These are phyloP conservation scores for Pipistrellus kuhlii DNA, from an alignment of 2,797 vertebrate genomes.

Conservation along the genomic window DNA sequence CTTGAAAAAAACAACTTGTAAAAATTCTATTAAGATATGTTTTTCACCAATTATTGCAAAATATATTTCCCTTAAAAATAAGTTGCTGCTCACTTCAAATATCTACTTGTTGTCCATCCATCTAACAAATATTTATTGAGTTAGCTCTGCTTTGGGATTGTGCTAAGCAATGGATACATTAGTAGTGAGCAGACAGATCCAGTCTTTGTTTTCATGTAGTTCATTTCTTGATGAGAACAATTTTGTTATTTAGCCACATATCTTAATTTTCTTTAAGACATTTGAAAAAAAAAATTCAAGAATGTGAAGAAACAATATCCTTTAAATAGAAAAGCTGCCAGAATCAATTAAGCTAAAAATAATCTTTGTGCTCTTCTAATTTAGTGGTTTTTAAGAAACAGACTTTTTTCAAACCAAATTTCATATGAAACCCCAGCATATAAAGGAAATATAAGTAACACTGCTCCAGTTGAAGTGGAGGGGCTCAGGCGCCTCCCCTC, in stretches of 20 bases:
- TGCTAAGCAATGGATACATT: neutral
- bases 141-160: no score
- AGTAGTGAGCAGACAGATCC: neutral
- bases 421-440: constrained; percentile 1
- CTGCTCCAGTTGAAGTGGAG: neutral
- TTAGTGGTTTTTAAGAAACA: neutral
- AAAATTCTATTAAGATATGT: constrained; percentile 36
- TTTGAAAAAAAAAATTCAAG: neutral
- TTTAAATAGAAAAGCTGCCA: neutral
- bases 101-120: neutral
- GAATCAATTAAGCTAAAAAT: constrained; percentile 7
- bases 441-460: neutral
- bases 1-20: constrained; percentile 25
- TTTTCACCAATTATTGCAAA: constrained; percentile 36
- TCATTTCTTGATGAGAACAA: neutral
- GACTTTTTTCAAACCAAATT: neutral
- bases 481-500: neutral
- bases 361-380: neutral
- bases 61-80: neutral
- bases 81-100: constrained; percentile 4
- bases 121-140: neutral
- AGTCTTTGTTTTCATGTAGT: neutral
- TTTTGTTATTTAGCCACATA: neutral
- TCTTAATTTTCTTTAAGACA: neutral
- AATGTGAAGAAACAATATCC: neutral